phyloP scores from a whole-genome alignment of 2,113 vertebrate genomes.

The Coturnix japonica region DNA sequence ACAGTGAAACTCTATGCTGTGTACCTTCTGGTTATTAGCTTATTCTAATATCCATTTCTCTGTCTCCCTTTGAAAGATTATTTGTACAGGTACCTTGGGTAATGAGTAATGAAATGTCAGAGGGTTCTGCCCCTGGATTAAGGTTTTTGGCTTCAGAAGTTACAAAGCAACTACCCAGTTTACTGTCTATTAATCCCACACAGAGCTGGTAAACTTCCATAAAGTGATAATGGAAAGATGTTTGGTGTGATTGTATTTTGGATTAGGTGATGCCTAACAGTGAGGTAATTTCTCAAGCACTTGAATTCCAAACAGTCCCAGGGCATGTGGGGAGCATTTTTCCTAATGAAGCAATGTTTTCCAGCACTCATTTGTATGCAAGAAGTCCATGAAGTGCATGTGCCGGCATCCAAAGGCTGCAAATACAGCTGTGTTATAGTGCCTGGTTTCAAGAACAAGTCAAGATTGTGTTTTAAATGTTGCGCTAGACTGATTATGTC shows the following conservation, averaged over 20 bases:
- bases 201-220: background rate
- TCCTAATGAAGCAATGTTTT: slow-evolving; percentile 31
- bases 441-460: slow-evolving; percentile 21
- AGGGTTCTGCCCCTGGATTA: background rate
- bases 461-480: background rate
- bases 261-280: slow-evolving; percentile 30
- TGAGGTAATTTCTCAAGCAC: slow-evolving; percentile 14
- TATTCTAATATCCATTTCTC: background rate
- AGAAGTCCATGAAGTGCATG: background rate
- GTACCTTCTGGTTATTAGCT: background rate
- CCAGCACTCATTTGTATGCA: background rate
- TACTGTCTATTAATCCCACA: background rate
- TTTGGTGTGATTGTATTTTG: slow-evolving; percentile 7
- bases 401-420: background rate
- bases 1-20: background rate
- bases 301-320: slow-evolving; percentile 42
- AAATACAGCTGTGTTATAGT: background rate
- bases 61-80: background rate
- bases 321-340: background rate
- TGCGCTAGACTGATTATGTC: background rate
- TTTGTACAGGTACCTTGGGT: background rate
- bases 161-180: background rate
- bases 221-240: slow-evolving; percentile 9
- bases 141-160: background rate
- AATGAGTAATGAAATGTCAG: background rate